Evolutionary conservation across 2,113 vertebrate species (phyloP).

Genomic region (Barnardius zonarius): DNA sequence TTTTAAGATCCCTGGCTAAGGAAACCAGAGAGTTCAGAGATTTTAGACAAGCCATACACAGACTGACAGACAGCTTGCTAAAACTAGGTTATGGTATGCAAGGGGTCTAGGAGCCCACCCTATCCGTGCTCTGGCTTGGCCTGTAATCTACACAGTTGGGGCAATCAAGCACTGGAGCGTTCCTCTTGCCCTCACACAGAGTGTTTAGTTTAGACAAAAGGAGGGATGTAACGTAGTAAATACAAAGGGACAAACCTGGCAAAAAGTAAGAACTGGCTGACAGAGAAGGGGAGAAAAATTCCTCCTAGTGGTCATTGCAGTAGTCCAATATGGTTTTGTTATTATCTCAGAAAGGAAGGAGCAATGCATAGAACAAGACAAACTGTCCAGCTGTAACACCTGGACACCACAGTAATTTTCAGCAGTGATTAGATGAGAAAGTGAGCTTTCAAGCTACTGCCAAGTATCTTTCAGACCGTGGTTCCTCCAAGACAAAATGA

Average conservation of each 20-base stretch:
- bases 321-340: not conserved
- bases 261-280: not conserved
- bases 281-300: conserved; percentile 1
- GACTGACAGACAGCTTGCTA: not conserved
- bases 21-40: not conserved
- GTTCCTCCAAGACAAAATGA: not conserved
- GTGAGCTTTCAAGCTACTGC: not conserved
- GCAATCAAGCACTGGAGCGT: not conserved
- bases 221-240: not conserved
- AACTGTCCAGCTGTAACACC: conserved; percentile 17
- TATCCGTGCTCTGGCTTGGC: not conserved
- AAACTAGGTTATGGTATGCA: not conserved
- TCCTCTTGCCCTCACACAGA: not conserved
- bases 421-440: not conserved
- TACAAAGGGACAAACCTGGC: not conserved
- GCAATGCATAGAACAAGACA: not conserved
- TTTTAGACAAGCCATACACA: not conserved
- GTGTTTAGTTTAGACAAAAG: not conserved
- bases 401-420: not conserved
- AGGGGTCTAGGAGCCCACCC: not conserved
- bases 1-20: not conserved
- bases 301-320: not conserved
- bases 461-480: not conserved
- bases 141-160: accelerated
- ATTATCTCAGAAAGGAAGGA: conserved; percentile 34